phyloP scores from a whole-genome alignment of 2,797 vertebrate genomes.

The Mareca penelope region DNA sequence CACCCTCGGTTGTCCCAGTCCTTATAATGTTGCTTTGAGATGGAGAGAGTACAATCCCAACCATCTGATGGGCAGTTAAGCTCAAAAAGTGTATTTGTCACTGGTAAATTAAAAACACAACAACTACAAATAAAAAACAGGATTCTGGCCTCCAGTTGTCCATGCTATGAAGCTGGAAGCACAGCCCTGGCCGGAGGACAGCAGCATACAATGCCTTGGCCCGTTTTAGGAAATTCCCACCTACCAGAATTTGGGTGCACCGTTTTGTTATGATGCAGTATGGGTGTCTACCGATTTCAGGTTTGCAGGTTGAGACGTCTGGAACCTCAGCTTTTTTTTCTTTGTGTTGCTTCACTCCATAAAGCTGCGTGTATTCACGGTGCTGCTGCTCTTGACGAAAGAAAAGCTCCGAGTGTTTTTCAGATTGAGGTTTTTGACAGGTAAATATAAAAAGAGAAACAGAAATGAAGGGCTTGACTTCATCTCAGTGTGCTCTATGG shows the following conservation, averaged over 20 bases:
- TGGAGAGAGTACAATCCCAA: neutral
- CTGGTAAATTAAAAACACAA: neutral
- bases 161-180: neutral
- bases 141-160: neutral
- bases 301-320: neutral
- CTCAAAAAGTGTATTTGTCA: neutral
- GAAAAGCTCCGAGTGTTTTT: neutral
- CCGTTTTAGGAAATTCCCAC: neutral
- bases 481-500: neutral
- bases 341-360: neutral
- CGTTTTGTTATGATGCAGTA: neutral
- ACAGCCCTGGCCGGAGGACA: neutral
- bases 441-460: neutral
- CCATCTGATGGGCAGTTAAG: neutral
- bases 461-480: neutral
- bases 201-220: neutral
- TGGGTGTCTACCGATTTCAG: neutral
- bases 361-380: neutral
- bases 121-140: too few species aligned
- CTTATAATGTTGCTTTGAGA: neutral
- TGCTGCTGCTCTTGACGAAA: neutral
- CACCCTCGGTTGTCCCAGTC: neutral
- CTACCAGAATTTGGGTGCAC: neutral
- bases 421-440: neutral
- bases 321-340: neutral